Conservation (phyloP, 2,888 invertebrate genomes). For the Lochmaea crataegi region DNA sequence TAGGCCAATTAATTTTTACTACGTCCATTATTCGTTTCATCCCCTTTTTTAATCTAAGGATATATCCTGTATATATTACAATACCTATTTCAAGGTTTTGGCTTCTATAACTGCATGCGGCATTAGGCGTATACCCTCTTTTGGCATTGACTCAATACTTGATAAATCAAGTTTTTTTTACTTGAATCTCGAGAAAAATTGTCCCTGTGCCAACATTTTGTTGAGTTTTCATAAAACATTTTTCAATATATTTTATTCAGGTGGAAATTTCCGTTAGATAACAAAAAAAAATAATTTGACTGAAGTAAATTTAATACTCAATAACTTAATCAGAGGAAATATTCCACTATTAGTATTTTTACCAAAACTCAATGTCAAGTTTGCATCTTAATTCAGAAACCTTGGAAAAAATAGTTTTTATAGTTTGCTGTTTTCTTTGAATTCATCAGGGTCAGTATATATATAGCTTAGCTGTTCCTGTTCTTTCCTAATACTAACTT, state of each 20-base stretch:
- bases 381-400: not conserved
- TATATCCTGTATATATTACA: not conserved
- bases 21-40: no score
- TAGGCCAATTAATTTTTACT: no score
- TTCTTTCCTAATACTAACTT: not conserved
- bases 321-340: no score
- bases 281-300: no score
- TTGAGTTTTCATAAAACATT: not conserved
- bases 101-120: conserved; percentile 8
- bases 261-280: no score
- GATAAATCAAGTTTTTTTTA: conserved; percentile 5
- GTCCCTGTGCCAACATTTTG: not conserved
- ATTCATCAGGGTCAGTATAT: not conserved
- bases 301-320: no score
- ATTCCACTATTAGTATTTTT: no score
- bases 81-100: not conserved
- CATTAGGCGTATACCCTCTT: conserved; percentile 5
- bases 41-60: no score
- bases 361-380: no score
- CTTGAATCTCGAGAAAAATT: not conserved
- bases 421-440: not conserved
- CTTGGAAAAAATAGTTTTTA: not conserved
- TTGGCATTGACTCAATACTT: conserved; percentile 11
- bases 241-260: no score
- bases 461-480: not conserved